Evolutionary conservation across 2,888 invertebrate genomes (phyloP).

Genomic region (Eurytoma californica): DNA sequence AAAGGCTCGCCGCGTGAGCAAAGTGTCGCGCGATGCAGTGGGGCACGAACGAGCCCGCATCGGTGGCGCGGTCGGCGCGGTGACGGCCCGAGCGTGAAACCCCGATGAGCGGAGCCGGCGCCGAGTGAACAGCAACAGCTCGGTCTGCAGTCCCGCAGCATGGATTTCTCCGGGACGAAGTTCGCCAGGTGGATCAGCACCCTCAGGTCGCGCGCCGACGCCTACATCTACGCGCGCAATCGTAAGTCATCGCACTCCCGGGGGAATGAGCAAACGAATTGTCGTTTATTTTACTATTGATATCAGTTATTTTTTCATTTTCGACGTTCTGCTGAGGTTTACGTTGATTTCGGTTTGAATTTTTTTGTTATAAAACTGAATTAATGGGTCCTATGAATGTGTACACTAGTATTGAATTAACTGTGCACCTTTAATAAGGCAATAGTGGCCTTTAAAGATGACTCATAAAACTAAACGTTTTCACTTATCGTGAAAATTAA

Average conservation of each 20-base stretch:
- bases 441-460: too few relatives aligned
- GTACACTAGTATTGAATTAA: too few relatives aligned
- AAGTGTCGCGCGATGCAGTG: background rate
- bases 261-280: too few relatives aligned
- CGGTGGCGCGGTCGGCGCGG: background rate
- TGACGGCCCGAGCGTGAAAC: background rate
- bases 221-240: constrained; percentile 68
- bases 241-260: constrained; percentile 66
- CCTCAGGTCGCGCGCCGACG: constrained; percentile 67
- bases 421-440: too few relatives aligned
- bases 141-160: constrained; percentile 51
- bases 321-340: too few relatives aligned
- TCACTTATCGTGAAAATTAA: too few relatives aligned
- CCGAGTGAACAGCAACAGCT: background rate
- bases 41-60: background rate
- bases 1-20: background rate
- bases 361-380: too few relatives aligned
- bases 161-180: constrained; percentile 68
- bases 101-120: background rate
- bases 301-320: too few relatives aligned
- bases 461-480: too few relatives aligned
- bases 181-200: constrained; percentile 70
- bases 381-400: too few relatives aligned
- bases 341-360: too few relatives aligned
- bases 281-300: too few relatives aligned